Evolutionary conservation across 2,113 vertebrate genomes (phyloP).

Genomic region (Phrynocephalus versicolor): DNA sequence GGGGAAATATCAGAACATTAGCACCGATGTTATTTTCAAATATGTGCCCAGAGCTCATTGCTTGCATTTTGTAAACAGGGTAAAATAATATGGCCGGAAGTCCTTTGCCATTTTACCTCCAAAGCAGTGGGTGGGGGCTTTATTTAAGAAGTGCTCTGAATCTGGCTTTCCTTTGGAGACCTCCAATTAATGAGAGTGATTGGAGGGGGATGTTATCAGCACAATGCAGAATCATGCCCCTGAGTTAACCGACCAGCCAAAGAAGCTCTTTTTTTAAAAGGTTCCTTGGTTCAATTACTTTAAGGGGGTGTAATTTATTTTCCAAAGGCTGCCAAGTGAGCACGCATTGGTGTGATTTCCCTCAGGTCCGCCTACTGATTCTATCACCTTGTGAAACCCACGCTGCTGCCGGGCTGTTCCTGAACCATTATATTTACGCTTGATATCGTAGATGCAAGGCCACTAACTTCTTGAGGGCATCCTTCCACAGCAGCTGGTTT

Average conservation of each 20-base stretch:
- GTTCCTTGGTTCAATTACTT: slow-evolving; percentile 62
- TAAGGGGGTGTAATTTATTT: slow-evolving; percentile 62
- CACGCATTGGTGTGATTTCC: slow-evolving; percentile 72
- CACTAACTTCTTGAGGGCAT: slow-evolving; percentile 10
- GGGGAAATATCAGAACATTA: too few species aligned
- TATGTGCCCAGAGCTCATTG: too few species aligned
- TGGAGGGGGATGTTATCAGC: slow-evolving; percentile 43
- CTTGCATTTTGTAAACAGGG: too few species aligned
- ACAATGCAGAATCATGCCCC: slow-evolving; percentile 44
- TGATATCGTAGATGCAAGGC: slow-evolving; percentile 14
- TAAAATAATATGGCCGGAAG: too few species aligned
- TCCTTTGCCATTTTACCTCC: too few species aligned
- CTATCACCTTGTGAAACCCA: slow-evolving; percentile 52
- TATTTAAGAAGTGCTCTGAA: slow-evolving; percentile 56
- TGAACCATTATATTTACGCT: not conserved
- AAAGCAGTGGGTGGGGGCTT: too few species aligned
- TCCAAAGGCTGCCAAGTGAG: slow-evolving; percentile 68
- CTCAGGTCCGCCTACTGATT: slow-evolving; percentile 53
- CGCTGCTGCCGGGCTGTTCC: slow-evolving; percentile 32
- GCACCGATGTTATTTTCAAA: too few species aligned
- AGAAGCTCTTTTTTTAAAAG: not conserved
- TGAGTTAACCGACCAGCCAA: slow-evolving; percentile 10
- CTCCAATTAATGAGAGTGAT: slow-evolving; percentile 70
- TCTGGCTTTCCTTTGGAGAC: slow-evolving; percentile 65
- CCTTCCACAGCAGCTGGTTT: slow-evolving; percentile 29